Evolutionary conservation across 2,797 vertebrate genomes (phyloP), one percentile per base, ranked within the genome.

Genomic region (Falco novaeseelandiae): DNA sequence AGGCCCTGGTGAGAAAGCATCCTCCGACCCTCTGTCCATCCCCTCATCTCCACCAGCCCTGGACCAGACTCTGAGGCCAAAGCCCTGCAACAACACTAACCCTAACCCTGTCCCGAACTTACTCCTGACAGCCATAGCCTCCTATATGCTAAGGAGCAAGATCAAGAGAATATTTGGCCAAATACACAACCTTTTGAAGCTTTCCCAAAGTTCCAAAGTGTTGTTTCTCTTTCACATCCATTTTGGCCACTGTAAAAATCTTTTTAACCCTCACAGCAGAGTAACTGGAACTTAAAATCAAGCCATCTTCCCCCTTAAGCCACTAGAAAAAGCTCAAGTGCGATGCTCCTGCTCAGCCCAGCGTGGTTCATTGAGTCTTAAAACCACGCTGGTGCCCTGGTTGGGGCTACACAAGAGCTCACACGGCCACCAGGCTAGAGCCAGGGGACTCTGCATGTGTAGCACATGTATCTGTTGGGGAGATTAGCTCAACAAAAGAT

Each of bases 211-310:
- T 3, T 84, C 19, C 2, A 0, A 61, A 77, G 13, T 4, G 10
- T 15, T 51, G 27, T 71, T 51, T 73, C 69, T 19, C 21, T 63
- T 74, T 27, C 62, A 62, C 13, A 40, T 58, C 34, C 8, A 10
- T 30, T 79, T 44, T 48, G 40, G 13, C 10, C 72, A 72, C 2
- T 13, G 11, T 13, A 90, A 91, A 87, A 83, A 73, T 36, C 46
- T 40, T 58, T 81, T 87, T 78, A 78, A 57, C 32, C 49, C 34
- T 63, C 0, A 0, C 2, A 46, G 1, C 2, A 76, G 15, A 72
- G 20, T 17, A 76, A n/a, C 8, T 29, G 29, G 48, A 77, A 63
- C 12, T 7, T 57, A 79, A 58, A 62, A 73, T 25, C 1, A 3
- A 82, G 12, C 25, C 14, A 20, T 70, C 73, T 82, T 2, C 14